These are phyloP conservation scores for Spatulosminthurus flaviceps DNA, from an alignment of 2,888 invertebrate species.

Conservation along the genomic window DNA sequence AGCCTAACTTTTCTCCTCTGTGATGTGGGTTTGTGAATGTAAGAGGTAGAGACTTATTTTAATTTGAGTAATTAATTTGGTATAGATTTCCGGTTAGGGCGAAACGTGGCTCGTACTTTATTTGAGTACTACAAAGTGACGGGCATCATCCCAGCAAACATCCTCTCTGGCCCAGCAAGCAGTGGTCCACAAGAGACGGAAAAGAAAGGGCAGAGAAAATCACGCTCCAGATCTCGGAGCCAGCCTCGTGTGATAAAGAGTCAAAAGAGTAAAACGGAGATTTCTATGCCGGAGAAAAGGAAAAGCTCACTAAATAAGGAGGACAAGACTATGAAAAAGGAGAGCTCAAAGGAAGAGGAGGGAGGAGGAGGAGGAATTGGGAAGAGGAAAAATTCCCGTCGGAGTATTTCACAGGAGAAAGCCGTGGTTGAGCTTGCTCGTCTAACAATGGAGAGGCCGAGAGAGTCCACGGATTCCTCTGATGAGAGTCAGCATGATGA, in stretches of 20 bases:
- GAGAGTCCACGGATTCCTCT: constrained; percentile 35
- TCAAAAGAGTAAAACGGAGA: constrained; percentile 44
- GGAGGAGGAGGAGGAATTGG: constrained; percentile 5
- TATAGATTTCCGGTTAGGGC: constrained; percentile 80
- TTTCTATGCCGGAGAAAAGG: constrained; percentile 3
- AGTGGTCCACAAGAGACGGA: constrained; percentile 69
- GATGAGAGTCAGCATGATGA: constrained; percentile 47
- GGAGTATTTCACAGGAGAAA: constrained; percentile 51
- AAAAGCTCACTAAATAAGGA: not conserved
- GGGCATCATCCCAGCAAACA: constrained; percentile 73
- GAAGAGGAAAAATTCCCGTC: not conserved
- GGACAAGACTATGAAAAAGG: not conserved
- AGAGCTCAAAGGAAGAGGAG: not conserved
- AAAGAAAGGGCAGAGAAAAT: constrained; percentile 65
- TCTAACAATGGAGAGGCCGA: constrained; percentile 54
- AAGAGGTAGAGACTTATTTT: no score
- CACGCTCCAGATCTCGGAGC: constrained; percentile 65
- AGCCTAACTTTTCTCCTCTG: no score
- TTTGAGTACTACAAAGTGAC: constrained; percentile 82
- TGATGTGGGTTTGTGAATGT: no score
- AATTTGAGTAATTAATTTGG: no score
- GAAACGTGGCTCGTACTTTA: constrained; percentile 79
- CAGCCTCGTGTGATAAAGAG: constrained; percentile 59
- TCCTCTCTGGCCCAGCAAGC: constrained; percentile 66
- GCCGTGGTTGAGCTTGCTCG: constrained; percentile 58